Percentiles rank a stretch among this genome's conserved stretches.
phyloP scores from a whole-genome alignment of 2,797 vertebrate genomes.

The Coendou prehensilis region DNA sequence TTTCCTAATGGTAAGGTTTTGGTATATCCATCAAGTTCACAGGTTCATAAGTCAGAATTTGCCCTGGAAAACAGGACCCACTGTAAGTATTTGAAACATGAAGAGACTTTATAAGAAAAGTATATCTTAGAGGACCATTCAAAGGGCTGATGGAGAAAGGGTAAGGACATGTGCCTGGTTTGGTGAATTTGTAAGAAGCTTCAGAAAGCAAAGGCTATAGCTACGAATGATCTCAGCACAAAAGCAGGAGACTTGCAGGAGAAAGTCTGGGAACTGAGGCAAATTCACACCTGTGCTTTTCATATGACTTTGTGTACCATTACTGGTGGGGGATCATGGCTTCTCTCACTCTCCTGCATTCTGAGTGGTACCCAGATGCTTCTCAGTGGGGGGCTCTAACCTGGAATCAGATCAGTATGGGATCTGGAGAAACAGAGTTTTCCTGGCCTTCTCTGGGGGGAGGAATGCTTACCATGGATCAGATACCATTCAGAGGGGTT shows the following conservation, averaged over 20 bases:
- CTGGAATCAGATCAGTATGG: background rate
- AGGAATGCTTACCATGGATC: background rate
- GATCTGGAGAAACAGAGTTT: background rate
- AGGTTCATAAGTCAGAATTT: conserved; percentile 12
- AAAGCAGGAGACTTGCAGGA: background rate
- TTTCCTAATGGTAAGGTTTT: conserved; percentile 32
- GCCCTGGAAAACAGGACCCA: background rate
- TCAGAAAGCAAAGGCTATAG: background rate
- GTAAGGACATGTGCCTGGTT: background rate
- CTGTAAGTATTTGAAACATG: background rate
- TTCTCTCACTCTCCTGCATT: background rate
- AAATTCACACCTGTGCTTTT: rapidly evolving
- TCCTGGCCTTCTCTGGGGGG: background rate
- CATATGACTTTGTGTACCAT: background rate
- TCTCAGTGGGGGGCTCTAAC: background rate
- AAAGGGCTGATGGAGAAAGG: background rate
- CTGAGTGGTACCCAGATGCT: background rate
- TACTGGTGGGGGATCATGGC: background rate
- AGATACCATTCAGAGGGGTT: background rate
- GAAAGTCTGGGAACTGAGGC: background rate
- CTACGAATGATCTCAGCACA: background rate
- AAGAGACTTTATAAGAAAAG: conserved; percentile 30
- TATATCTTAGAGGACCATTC: background rate
- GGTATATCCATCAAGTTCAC: background rate
- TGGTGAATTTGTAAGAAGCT: conserved; percentile 29